phyloP scores from a whole-genome alignment of 2,888 invertebrate genomes.

The Abrostola triplasia region DNA sequence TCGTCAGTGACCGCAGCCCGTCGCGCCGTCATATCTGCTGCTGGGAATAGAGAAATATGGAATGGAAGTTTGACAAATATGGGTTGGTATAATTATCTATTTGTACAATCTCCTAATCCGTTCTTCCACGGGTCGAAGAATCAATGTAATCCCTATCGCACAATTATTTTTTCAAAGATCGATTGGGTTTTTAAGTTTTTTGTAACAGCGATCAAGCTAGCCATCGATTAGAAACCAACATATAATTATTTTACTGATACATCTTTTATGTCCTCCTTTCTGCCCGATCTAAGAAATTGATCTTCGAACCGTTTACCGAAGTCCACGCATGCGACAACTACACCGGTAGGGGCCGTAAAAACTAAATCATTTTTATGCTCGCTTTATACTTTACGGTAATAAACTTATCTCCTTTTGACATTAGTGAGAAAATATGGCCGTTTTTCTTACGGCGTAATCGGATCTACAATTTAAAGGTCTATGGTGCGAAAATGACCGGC shows the following conservation, averaged over 20 bases:
- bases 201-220: no score
- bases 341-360: background rate
- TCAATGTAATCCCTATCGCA: no score
- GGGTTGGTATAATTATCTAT: no score
- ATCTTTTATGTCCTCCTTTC: no score
- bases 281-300: background rate
- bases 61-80: slow-evolving; percentile 10
- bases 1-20: slow-evolving; percentile 33
- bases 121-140: no score
- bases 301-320: background rate
- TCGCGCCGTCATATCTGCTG: slow-evolving; percentile 41
- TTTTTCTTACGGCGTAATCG: slow-evolving; percentile 23
- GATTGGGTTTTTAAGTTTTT: no score
- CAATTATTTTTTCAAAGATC: no score
- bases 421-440: slow-evolving; percentile 20
- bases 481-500: slow-evolving; percentile 25
- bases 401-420: slow-evolving; percentile 7
- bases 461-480: slow-evolving; percentile 37
- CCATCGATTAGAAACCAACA: no score
- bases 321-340: background rate
- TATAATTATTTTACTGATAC: no score
- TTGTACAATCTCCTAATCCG: no score
- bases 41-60: slow-evolving; percentile 25
- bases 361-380: slow-evolving; percentile 5
- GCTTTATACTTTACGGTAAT: slow-evolving; percentile 4